Base-by-base conservation (phyloP, 2,797 vertebrate species). In the Chaunax sp. region DNA sequence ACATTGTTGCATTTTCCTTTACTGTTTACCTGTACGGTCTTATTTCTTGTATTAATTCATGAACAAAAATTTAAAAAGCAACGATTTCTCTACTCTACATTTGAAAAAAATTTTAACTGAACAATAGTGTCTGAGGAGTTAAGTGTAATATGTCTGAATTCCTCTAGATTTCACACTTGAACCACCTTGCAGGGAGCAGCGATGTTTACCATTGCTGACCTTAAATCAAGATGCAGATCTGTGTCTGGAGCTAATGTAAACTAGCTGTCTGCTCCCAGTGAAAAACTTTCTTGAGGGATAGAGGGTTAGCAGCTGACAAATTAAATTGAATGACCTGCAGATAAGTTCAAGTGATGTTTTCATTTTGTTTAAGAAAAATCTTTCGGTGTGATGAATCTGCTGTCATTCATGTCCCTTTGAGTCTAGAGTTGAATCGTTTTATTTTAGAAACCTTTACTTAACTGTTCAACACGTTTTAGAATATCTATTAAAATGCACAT, bases 201-300 rank as follows among this genome's bases (percentile, higher is more conserved):
- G 38, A 25, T 38, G 41, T 14, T 3, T 38, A 6, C 5, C 25
- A 30, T 6, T 28, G 14, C 49, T 60, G 26, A 54, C 16, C 19
- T 20, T 26, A 0, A 30, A 6, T 26, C 7, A 23, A 30, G 55
- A n/a, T 7, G 55, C 23, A 45, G 37, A 50, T 55, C 43, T 64
- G 43, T 1, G 3, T 55, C 49, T 64, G 58, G 33, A 67, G 28
- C 33, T 33, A 38, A 75, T 2, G 23, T 11, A 40, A 59, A 63
- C 35, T 19, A 47, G 14, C 64, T 60, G 54, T 60, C 60, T 54
- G 15, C 4, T 45, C 9, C 20, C 16, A 41, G 9, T 52, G 40
- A 53, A 45, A n/a, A 58, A 62, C 43, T 2, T 25, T 19, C 19
- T 13, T 35, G 20, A 59, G 28, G 28, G 9, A 30, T 30, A 8